Evolutionary conservation across 2,797 vertebrate species (phyloP), one percentile per base, ranked within the genome.

Genomic region (Sebastiscus tertius): DNA sequence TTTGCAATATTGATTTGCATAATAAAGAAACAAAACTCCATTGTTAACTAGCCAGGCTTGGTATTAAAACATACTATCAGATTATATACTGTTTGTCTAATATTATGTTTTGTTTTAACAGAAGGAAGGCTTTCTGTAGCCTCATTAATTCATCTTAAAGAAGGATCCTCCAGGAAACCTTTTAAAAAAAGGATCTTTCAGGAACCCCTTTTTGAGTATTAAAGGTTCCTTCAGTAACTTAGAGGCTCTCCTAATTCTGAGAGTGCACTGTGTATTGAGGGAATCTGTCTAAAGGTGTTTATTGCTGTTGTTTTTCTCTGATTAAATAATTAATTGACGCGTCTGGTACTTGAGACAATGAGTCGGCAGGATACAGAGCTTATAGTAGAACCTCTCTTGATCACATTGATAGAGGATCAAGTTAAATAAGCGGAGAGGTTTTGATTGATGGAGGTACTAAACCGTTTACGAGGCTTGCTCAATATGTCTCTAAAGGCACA

Each of bases 221-320:
- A 42, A 42, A 49, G 0, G 46, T 49, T 49, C 18, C 18, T 49
- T 13, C 14, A 0, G 0, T 16, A 42, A 42, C 39, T 0, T 49
- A 3, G 46, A 49, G 46, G 46, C 46, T 49, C 18, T 49, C 18
- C 46, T 18, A 8, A 18, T 49, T 49, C 46, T 1, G 7, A 49
- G 46, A 49, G 46, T 13, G 12, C 27, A 49, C 46, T 29, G 5
- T 27, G 4, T 26, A 8, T 7, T 20, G 18, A 9, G 66, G 16
- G 33, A 7, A 2, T 55, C 34, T 34, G 16, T 31, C 42, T 24
- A 56, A 34, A 56, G 34, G 4, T 58, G 29, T 31, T 52, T 56
- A 12, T 2, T 29, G 12, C 55, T 33, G n/a, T 2, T 61, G 20
- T 62, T 52, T 46, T 52, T 2, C 11, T 14, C 4, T 4, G 24